phyloP scores from a whole-genome alignment of 2,888 invertebrate species.

The Pammene fasciana region DNA sequence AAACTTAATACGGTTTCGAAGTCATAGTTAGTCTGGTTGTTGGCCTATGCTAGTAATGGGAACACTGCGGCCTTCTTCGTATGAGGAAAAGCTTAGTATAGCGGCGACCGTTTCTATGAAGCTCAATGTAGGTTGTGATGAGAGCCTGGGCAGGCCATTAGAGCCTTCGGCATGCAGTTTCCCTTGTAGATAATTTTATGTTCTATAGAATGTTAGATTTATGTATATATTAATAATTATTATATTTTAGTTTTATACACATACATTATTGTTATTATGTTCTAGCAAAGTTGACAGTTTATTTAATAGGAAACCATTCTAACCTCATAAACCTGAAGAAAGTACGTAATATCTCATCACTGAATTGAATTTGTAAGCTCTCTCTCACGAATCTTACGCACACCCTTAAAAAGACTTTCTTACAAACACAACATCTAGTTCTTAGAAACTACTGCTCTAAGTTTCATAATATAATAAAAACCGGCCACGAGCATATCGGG shows the following conservation, averaged over 20 bases:
- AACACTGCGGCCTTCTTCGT: slow-evolving; percentile 23
- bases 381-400: neutral
- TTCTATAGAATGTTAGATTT: slow-evolving; percentile 20
- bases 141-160: slow-evolving; percentile 27
- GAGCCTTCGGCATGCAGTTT: slow-evolving; percentile 20
- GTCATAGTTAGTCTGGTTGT: neutral
- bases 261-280: slow-evolving; percentile 1
- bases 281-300: neutral
- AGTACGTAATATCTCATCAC: neutral
- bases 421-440: too few relatives aligned
- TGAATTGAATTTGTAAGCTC: neutral
- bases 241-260: neutral
- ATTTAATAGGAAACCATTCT: neutral
- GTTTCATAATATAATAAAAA: too few relatives aligned
- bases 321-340: neutral
- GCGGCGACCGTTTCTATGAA: slow-evolving; percentile 34
- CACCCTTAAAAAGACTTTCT: too few relatives aligned
- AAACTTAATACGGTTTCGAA: neutral
- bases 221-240: slow-evolving; percentile 8
- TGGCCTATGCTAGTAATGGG: neutral
- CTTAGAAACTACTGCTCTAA: too few relatives aligned
- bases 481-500: too few relatives aligned
- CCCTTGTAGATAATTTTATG: slow-evolving; percentile 20
- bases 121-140: slow-evolving; percentile 38
- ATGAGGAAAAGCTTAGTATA: slow-evolving; percentile 38